These are phyloP conservation scores for Crocidura indochinensis DNA, from an alignment of 2,797 vertebrate genomes.

Conservation along the genomic window DNA sequence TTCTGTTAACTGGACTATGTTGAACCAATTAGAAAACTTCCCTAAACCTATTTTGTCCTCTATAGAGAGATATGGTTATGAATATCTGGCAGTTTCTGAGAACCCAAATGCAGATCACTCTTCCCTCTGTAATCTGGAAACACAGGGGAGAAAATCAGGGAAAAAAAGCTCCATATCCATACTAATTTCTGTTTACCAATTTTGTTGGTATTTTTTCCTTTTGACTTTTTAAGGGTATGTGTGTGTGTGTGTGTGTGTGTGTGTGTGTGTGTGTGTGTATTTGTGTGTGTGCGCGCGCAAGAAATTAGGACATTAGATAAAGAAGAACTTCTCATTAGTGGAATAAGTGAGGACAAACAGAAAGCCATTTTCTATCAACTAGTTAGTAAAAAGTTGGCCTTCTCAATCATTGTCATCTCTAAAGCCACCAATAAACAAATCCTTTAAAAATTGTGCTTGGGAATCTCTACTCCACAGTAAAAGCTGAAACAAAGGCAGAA, in stretches of 20 bases:
- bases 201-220: background rate
- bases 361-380: slow-evolving; percentile 15
- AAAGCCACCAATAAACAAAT: slow-evolving; percentile 75
- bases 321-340: background rate
- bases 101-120: background rate
- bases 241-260: too few species aligned
- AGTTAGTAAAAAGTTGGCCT: slow-evolving; percentile 37
- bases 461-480: slow-evolving; percentile 84
- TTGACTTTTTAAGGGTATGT: background rate
- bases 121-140: background rate
- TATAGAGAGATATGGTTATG: background rate
- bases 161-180: background rate
- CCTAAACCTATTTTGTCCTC: background rate
- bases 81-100: background rate
- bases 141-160: background rate
- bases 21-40: background rate
- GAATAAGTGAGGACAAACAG: background rate
- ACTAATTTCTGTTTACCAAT: background rate
- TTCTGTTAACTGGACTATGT: background rate
- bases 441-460: slow-evolving; percentile 70
- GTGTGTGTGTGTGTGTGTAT: too few species aligned
- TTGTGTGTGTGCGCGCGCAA: background rate
- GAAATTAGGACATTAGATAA: background rate
- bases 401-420: slow-evolving; percentile 69
- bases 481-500: slow-evolving; percentile 89